These are phyloP conservation scores for Boloria euphrosyne DNA, from an alignment of 2,888 invertebrate species.

Conservation along the genomic window DNA sequence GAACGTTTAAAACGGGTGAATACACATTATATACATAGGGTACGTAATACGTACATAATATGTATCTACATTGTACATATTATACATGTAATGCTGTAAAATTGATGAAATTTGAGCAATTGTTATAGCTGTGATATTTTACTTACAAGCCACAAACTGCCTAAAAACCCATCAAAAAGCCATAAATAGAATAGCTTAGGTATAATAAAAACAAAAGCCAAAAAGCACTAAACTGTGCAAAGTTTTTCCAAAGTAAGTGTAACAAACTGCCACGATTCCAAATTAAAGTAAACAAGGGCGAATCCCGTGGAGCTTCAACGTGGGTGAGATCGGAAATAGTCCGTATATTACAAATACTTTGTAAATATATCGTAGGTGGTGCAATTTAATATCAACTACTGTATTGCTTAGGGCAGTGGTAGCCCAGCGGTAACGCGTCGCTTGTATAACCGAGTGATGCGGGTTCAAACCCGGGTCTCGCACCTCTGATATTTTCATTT, in stretches of 20 bases:
- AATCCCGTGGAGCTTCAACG: slow-evolving; percentile 30
- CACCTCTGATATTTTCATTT: too few species aligned
- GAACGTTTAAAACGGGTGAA: too few species aligned
- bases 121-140: too few species aligned
- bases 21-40: too few species aligned
- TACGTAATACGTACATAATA: too few species aligned
- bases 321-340: slow-evolving; percentile 38
- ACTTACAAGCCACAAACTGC: background rate
- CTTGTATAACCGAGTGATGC: too few species aligned
- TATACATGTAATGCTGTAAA: too few species aligned
- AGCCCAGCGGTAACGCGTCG: too few species aligned
- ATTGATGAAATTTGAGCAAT: too few species aligned
- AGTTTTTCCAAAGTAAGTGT: slow-evolving; percentile 17
- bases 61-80: too few species aligned
- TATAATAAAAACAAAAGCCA: background rate
- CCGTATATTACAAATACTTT: slow-evolving; percentile 19
- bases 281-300: slow-evolving; percentile 39
- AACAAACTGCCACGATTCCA: slow-evolving; percentile 27
- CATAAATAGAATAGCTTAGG: background rate
- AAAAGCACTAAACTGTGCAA: background rate
- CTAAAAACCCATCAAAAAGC: background rate
- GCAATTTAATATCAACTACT: slow-evolving; percentile 26
- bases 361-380: slow-evolving; percentile 27
- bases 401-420: background rate
- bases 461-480: too few species aligned